Evolutionary conservation across 2,797 vertebrate species (phyloP), one percentile per base, ranked within the genome.

Genomic region (Taeniopygia guttata): DNA sequence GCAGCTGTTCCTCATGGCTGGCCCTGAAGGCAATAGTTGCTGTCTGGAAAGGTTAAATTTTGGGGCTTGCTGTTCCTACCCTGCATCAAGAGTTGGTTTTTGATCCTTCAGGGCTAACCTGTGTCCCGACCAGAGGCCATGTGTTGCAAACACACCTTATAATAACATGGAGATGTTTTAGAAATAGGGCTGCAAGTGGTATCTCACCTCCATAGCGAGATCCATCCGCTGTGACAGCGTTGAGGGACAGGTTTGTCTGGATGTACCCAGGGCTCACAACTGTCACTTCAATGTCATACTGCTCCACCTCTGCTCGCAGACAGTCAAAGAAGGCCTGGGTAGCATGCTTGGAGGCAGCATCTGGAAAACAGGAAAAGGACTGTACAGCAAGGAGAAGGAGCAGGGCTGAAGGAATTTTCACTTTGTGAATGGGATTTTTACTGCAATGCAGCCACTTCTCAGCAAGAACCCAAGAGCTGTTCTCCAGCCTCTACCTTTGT

Each of bases 261-360:
- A 99, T 99, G 97, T 99, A 99, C 2, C 99, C 98, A 0, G 99
- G 99, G 90, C 99, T 99, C 94, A 99, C 93, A 9, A 99, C 98
- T 0, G 98, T 99, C 96, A 99, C 99, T 2, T 97, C 89, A 2
- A 99, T 97, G 49, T 97, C 96, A 2, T 98, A 96, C 87, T 97
- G 96, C 48, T 98, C 97, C 4, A 99, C 95, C 96, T 99, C 99
- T 1, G 99, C 99, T 42, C 99, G 97, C 21, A 99, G 97, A 36
- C 99, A 99, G 96, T 99, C 99, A 32, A 99, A 99, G 97, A 99
- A 99, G 13, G 99, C 99, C 97, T 99, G 99, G 32, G 98, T 98
- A 25, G 99, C 99, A 0, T 99, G 99, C 84, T 99, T 99, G 13
- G 99, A 99, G 34, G 99, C 99, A 13, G 99, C 98, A 30, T 99